Base-by-base conservation (phyloP, 2,113 vertebrate genomes). In the Lepidothrix coronata region DNA sequence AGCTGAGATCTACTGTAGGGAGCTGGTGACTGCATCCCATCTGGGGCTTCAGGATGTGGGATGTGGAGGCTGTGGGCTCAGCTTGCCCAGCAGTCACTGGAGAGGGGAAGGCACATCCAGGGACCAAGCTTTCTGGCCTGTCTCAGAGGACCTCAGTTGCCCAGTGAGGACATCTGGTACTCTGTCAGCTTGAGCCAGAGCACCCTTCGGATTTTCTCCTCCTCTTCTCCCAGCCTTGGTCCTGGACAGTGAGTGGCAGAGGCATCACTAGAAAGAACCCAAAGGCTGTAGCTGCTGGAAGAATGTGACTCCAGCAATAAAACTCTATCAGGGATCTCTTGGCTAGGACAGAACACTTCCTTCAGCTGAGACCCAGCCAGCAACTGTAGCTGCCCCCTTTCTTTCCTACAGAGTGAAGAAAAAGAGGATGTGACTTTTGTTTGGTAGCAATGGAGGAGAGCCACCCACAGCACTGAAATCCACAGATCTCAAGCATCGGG, bases 21-120 rank as follows among this genome's bases (percentile, higher is more conserved):
- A 78, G 33, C 5, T 62, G 55, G 21, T 70, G 41, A 19, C 27
- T 62, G 35, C 12, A 1, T 67, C 52, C 11, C 21, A 14, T 9
- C 41, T 0, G 0, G 17, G 30, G 27, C 37, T 82, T 65, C 35
- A 54, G n/a, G 22, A 20, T 1, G 9, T 39, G 37, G 44, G 4
- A 8, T 57, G 35, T 4, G 2, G 58, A 70, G 21, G 30, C 44
- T 77, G 25, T 72, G 49, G 21, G 35, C 31, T 88, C 71, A 78
- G 30, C 9, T 90, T 85, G 65, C 35, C 55, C 82, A 58, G 51
- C 57, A 88, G 57, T 51, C 43, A 10, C 5, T 33, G 41, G 18
- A 22, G 9, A 92, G 28, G 28, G 7, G 3, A 33, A 76, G 59
- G 35, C 2, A 76, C 17, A 59, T 19, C 23, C 68, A 84, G 33